Conservation (phyloP, 1,140 invertebrate species). For the Choristoneura fumiferana region DNA sequence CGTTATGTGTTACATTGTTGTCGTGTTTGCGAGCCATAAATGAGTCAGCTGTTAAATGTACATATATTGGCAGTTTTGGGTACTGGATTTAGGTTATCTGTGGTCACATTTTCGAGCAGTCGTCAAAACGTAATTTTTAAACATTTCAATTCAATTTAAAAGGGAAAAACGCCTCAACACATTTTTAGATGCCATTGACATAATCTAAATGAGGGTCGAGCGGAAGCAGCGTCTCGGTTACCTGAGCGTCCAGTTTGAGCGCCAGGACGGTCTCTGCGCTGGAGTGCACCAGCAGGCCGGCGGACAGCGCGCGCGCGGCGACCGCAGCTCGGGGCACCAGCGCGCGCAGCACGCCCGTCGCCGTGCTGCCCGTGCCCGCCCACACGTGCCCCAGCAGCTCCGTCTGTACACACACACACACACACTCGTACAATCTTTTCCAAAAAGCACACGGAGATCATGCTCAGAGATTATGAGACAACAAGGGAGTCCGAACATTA, state of each 20-base stretch:
- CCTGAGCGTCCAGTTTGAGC: constrained; percentile 38
- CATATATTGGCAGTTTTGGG: no score
- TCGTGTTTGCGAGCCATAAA: no score
- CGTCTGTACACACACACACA: constrained; percentile 23
- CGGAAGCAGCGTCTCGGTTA: not conserved
- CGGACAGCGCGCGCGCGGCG: constrained; percentile 27
- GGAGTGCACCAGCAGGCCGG: constrained; percentile 30
- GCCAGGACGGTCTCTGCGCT: constrained; percentile 24
- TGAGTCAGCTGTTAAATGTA: no score
- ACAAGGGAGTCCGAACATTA: no score
- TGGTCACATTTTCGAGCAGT: no score
- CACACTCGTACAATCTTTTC: not conserved
- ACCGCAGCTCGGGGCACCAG: constrained; percentile 15
- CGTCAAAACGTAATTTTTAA: no score
- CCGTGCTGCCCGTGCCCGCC: constrained; percentile 47
- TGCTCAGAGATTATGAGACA: no score
- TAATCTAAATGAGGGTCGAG: not conserved
- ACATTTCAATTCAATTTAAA: no score
- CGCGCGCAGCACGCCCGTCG: constrained; percentile 45
- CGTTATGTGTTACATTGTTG: no score
- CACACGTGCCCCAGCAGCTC: constrained; percentile 56
- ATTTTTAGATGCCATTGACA: not conserved
- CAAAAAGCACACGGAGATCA: no score
- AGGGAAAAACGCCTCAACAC: no score
- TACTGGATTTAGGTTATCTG: no score